phyloP scores from a whole-genome alignment of 1,140 invertebrate genomes.

The Akabosia matsudoensis region DNA sequence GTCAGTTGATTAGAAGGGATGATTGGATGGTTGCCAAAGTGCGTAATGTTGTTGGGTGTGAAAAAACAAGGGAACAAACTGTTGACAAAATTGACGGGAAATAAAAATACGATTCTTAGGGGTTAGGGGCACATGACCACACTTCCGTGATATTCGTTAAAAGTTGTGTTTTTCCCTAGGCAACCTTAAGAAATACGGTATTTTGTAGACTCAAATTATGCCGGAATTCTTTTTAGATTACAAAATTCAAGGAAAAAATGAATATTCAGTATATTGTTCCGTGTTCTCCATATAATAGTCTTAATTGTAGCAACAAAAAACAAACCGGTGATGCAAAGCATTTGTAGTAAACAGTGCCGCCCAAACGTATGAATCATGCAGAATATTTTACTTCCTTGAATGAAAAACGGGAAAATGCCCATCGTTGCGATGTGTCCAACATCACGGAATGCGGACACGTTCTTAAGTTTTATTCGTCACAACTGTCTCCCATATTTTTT shows the following conservation, averaged over 20 bases:
- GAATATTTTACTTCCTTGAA: neutral
- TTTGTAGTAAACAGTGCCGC: neutral
- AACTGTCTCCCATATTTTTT: neutral
- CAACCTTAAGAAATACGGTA: too few species aligned
- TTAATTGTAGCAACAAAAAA: neutral
- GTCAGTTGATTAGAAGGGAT: too few species aligned
- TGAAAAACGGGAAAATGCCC: neutral
- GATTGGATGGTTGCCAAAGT: too few species aligned
- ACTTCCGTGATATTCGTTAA: too few species aligned
- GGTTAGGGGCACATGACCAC: too few species aligned
- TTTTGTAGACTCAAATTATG: neutral
- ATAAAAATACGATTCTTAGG: too few species aligned
- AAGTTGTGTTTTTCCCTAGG: too few species aligned
- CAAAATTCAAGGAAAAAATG: neutral
- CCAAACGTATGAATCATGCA: neutral
- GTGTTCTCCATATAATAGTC: neutral
- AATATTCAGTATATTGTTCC: neutral
- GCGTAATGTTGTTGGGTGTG: too few species aligned
- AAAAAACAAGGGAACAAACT: too few species aligned
- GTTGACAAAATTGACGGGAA: too few species aligned
- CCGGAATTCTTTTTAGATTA: neutral
- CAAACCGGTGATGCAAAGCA: too few species aligned
- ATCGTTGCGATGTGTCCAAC: neutral
- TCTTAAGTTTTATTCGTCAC: neutral
- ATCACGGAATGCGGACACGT: neutral